Conservation (phyloP, 2,113 vertebrate genomes). For the Pipra filicauda region DNA sequence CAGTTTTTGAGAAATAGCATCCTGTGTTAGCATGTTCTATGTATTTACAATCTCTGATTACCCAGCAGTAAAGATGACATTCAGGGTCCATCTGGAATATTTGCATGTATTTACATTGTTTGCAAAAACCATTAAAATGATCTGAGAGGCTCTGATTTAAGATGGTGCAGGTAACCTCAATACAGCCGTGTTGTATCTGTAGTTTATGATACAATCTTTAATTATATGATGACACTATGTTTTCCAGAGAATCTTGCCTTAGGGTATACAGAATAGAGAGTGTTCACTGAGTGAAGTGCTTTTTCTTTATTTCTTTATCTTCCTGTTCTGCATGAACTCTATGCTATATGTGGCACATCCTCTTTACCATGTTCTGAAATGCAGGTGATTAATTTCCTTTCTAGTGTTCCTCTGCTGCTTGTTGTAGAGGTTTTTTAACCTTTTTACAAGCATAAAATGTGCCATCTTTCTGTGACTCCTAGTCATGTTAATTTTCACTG, state of each 20-base stretch:
- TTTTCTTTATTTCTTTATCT: background rate
- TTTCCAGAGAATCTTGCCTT: background rate
- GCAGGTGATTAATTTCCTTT: background rate
- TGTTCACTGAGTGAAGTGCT: background rate
- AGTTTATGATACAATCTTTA: slow-evolving; percentile 15
- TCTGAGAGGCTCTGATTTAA: slow-evolving; percentile 15
- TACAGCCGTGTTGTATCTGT: background rate
- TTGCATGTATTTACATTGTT: background rate
- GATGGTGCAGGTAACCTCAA: background rate
- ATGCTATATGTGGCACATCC: background rate
- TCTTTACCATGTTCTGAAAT: background rate
- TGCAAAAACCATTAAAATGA: background rate
- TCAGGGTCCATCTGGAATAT: background rate
- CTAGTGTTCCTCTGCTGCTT: background rate
- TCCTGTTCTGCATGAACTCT: background rate
- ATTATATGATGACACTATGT: background rate
- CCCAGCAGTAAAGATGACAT: background rate
- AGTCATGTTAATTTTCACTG: background rate
- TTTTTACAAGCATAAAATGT: background rate
- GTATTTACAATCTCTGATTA: background rate
- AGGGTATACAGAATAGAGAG: background rate
- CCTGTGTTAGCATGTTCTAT: background rate
- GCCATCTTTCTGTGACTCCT: background rate
- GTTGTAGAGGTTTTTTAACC: background rate
- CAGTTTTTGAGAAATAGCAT: slow-evolving; percentile 33